phyloP scores from a whole-genome alignment of 2,113 vertebrate genomes.

The Poeciliopsis occidentalis region DNA sequence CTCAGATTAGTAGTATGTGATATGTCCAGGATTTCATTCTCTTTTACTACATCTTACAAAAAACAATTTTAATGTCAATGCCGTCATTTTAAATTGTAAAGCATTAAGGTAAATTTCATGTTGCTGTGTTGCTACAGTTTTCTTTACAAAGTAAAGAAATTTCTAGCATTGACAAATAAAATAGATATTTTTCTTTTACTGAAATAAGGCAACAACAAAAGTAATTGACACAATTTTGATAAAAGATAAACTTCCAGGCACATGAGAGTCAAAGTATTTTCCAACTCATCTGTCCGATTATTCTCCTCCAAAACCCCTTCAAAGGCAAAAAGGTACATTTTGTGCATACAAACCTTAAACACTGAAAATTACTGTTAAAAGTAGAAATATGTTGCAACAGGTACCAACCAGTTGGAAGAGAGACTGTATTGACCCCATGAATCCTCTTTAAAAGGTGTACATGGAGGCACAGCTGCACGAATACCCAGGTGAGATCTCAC shows the following conservation, averaged over 20 bases:
- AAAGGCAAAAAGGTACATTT: not conserved
- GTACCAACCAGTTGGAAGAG: not conserved
- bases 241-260: not conserved
- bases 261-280: not conserved
- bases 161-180: too few species aligned
- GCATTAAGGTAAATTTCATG: not conserved
- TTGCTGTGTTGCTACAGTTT: too few species aligned
- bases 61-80: not conserved
- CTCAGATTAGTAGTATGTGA: conserved; percentile 17
- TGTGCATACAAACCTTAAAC: not conserved
- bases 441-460: conserved; percentile 27
- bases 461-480: conserved; percentile 25
- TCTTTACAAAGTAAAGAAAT: too few species aligned
- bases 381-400: not conserved
- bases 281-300: too few species aligned
- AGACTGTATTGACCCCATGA: conserved; percentile 4
- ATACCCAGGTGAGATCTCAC: conserved; percentile 24
- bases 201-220: too few species aligned
- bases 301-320: too few species aligned
- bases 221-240: not conserved
- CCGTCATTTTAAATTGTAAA: not conserved
- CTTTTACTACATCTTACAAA: not conserved
- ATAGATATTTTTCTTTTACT: too few species aligned
- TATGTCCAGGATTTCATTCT: not conserved
- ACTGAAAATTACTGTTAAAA: not conserved